phyloP scores from a whole-genome alignment of 2,888 invertebrate species.

The Rhyacophila evoluta region DNA sequence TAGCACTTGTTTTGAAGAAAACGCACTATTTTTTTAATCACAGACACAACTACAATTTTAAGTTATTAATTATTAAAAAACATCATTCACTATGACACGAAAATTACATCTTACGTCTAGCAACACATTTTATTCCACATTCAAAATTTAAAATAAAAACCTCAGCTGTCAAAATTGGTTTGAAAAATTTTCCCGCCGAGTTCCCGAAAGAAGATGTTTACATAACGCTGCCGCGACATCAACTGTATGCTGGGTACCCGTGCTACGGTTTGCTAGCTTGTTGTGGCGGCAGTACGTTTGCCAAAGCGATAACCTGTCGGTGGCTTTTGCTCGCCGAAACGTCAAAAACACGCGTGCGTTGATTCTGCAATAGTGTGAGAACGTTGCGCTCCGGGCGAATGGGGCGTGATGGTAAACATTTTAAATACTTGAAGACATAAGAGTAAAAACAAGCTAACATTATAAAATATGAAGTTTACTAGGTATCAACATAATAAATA shows the following conservation, averaged over 20 bases:
- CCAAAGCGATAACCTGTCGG: constrained; percentile 30
- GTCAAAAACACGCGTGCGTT: constrained; percentile 39
- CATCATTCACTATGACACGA: background rate
- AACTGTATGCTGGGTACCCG: background rate
- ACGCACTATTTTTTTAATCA: background rate
- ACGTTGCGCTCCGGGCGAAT: background rate
- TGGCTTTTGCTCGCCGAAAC: constrained; percentile 38
- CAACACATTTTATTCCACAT: too few species aligned
- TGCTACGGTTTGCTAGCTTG: background rate
- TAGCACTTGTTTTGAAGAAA: background rate
- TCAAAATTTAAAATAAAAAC: background rate
- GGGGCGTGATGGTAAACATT: constrained; percentile 23
- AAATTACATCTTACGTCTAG: background rate
- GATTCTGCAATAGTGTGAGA: background rate
- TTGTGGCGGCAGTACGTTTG: background rate
- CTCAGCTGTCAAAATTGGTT: background rate
- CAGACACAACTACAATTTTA: background rate
- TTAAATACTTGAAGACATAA: background rate
- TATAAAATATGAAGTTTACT: background rate
- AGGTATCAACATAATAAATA: background rate
- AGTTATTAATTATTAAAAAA: too few species aligned
- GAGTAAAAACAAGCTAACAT: too few species aligned
- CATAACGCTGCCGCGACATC: constrained; percentile 40
- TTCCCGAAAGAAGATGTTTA: constrained; percentile 34
- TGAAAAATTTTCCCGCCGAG: constrained; percentile 29